Evolutionary conservation across 1,140 invertebrate genomes (phyloP), one percentile per base, ranked within the genome.

Genomic region (Ptiloglossa arizonensis): DNA sequence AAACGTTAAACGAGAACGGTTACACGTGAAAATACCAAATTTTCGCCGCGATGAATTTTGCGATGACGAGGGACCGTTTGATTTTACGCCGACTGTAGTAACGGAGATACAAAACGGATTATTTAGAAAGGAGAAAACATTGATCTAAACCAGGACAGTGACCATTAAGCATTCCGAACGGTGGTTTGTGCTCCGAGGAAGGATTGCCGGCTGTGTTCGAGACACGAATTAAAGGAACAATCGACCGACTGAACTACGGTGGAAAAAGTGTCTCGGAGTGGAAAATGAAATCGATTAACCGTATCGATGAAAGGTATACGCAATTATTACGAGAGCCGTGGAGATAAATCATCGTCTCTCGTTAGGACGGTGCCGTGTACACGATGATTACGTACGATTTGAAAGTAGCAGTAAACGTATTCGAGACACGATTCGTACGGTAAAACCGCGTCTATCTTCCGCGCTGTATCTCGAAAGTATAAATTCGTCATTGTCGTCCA

Each of bases 401-500:
- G 5, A 13, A 46, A 13, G 17, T 11, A 5, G 22, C 6, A 22
- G 11, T n/a, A n/a, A 15, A 5, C 54, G 19, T 19, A 32, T 15
- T 8, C 8, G 56, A 71, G 46, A 71, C 27, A 27, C n/a, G 46
- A 35, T 46, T 24, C 17, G 19, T n/a, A 62, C 46, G 17, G 56
- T 5, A 46, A 46, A 75, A 75, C 52, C 22, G 63, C 35, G 59
- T 54, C 38, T 29, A 15, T 9, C 8, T 24, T n/a, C 32, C 60
- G 19, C 19, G 69, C n/a, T 27, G 52, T 57, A 73, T 50, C 70
- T 79, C 69, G 50, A 27, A 73, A 70, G 60, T 73, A 71, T 79
- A 73, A 73, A 70, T 79, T 73, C 57, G 76, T 73, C 69, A 73
- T 64, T 66, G 69, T 62, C 60, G 62, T 60, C 69, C 81, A 68